Evolutionary conservation across 1,140 invertebrate genomes (phyloP), one percentile per base, ranked within the genome.

Genomic region (Apis mellifera): DNA sequence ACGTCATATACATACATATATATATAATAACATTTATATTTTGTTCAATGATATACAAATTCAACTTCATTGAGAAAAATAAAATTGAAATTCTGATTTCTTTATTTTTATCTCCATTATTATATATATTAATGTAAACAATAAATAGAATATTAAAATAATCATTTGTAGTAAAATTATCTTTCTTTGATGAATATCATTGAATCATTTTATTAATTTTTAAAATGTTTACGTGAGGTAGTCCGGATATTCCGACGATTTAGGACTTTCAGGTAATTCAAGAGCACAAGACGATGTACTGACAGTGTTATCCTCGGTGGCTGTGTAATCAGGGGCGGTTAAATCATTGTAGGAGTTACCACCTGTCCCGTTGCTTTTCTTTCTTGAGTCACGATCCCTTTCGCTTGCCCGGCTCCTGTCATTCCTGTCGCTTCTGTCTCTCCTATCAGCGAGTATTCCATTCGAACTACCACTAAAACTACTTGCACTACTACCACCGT

Each of bases 151-250:
- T 32, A 32, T 32, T 32, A 32, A 32, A 32, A 32, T 32, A 32
- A 32, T 32, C 32, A 32, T 32, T 32, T 32, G 32, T 4, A 32
- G 32, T 32, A 32, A 32, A 32, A 32, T 32, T 32, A 2, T 32
- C 32, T 32, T 42, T 42, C 7, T 7, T 42, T 42, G n/a, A 5
- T n/a, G 15, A 66, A 74, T 68, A 65, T 77, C n/a, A 23, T 26
- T 32, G 19, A 42, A 69, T n/a, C 32, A 19, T 11, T 48, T 32
- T 7, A 12, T 32, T 12, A 72, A 57, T 32, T 32, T 1, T 7
- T 11, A 64, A 68, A 48, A 62, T 64, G 94, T 94, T 95, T 88
- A 96, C 95, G 93, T 94, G 89, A 95, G 91, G 88, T 95, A 95
- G 87, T 95, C 94, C 59, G 95, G 94, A 89, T 93, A 94, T 48